Percentiles rank a stretch among this genome's conserved stretches.
phyloP scores from a whole-genome alignment of 2,888 invertebrate species.

The Parochlus steinenii region DNA sequence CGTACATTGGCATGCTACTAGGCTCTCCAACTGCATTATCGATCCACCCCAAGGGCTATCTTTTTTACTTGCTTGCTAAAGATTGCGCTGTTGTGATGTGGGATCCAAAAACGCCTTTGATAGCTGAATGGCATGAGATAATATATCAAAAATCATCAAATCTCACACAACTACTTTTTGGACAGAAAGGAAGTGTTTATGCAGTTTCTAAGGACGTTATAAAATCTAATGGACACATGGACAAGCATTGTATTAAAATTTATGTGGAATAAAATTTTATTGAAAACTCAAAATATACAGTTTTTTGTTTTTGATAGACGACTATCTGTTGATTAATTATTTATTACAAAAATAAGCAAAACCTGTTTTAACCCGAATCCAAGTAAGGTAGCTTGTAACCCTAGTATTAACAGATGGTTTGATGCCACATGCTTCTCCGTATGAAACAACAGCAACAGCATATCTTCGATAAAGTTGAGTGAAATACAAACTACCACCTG shows the following conservation, averaged over 20 bases:
- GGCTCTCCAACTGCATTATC: conserved; percentile 15
- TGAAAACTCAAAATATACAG: too few relatives aligned
- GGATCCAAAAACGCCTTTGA: conserved; percentile 15
- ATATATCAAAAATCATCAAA: conserved; percentile 14
- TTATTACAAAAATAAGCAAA: too few relatives aligned
- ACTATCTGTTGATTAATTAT: too few relatives aligned
- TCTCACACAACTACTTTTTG: conserved; percentile 16
- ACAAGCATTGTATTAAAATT: conserved; percentile 8
- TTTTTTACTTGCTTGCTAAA: conserved; percentile 16
- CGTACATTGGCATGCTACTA: conserved; percentile 14
- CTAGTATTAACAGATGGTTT: too few relatives aligned
- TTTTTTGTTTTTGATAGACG: too few relatives aligned
- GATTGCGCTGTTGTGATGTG: conserved; percentile 16
- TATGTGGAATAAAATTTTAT: conserved; percentile 10
- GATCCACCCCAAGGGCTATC: conserved; percentile 14
- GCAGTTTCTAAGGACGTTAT: conserved; percentile 1
- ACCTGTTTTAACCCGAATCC: too few relatives aligned
- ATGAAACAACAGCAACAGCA: too few relatives aligned
- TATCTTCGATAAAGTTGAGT: too few relatives aligned
- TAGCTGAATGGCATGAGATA: conserved; percentile 17
- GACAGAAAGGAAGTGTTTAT: conserved; percentile 14
- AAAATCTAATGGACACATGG: background rate
- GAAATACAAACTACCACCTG: too few relatives aligned
- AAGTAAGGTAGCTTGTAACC: too few relatives aligned
- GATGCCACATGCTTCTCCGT: too few relatives aligned